phyloP scores from a whole-genome alignment of 2,888 invertebrate genomes.

The Anodontia alba region DNA sequence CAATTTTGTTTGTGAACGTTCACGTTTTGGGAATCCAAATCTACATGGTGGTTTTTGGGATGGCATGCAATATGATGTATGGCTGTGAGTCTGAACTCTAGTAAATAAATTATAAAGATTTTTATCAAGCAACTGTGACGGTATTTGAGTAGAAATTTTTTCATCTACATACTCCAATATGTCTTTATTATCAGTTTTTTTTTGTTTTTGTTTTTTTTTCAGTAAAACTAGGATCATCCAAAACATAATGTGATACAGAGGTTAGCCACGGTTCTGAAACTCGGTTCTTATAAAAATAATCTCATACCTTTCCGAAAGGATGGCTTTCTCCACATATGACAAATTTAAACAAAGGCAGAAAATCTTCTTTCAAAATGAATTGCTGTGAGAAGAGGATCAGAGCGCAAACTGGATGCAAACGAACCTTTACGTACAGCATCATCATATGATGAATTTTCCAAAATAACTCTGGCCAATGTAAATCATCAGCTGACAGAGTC shows the following conservation, averaged over 20 bases:
- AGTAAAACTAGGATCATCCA: no score
- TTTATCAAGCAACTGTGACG: conserved; percentile 22
- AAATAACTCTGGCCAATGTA: conserved; percentile 54
- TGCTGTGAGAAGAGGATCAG: conserved; percentile 41
- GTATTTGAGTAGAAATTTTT: conserved; percentile 17
- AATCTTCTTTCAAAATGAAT: conserved; percentile 51
- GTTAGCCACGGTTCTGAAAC: conserved; percentile 46
- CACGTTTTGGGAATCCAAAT: conserved; percentile 39
- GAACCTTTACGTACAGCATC: conserved; percentile 20
- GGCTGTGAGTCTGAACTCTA: conserved; percentile 28
- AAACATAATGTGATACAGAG: conserved; percentile 47
- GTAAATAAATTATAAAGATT: conserved; percentile 24
- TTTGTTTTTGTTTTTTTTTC: background rate
- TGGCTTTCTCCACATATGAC: conserved; percentile 8
- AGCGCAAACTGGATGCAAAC: conserved; percentile 20
- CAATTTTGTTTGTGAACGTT: conserved; percentile 1
- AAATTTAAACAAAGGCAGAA: conserved; percentile 37
- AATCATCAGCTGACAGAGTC: conserved; percentile 60
- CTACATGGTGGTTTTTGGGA: conserved; percentile 23
- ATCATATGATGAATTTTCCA: conserved; percentile 39
- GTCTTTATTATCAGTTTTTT: background rate
- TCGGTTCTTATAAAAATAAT: conserved; percentile 46
- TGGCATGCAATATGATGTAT: conserved; percentile 15
- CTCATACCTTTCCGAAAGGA: conserved; percentile 35
- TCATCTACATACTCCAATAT: conserved; percentile 29